Conservation (phyloP, 2,113 vertebrate genomes). For the Phrynosoma platyrhinos region DNA sequence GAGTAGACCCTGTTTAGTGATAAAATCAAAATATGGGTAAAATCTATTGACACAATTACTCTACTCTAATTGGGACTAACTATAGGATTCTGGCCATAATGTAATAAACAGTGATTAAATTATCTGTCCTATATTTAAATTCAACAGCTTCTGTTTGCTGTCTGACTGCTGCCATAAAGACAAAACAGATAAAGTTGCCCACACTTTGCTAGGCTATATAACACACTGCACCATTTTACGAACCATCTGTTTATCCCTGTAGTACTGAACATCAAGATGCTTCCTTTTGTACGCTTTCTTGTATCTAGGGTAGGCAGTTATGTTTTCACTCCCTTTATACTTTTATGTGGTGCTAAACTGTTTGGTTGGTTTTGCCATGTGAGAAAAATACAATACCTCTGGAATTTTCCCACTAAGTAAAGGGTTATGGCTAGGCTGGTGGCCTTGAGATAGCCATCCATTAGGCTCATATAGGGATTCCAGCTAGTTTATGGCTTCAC, state of each 20-base stretch:
- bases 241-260: neutral
- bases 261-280: neutral
- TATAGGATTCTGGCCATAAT: neutral
- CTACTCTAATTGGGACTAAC: neutral
- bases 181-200: neutral
- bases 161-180: neutral
- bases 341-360: neutral
- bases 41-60: too few relatives aligned
- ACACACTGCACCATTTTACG: neutral
- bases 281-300: neutral
- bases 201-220: neutral
- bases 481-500: neutral
- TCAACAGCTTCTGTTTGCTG: neutral
- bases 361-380: neutral
- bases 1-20: too few relatives aligned
- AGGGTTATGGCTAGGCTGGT: neutral
- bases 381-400: accelerated
- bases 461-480: neutral
- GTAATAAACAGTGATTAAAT: neutral
- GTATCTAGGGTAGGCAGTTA: neutral
- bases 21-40: too few relatives aligned
- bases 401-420: slow-evolving; percentile 7
- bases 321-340: neutral
- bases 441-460: neutral
- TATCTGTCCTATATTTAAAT: neutral